These are phyloP conservation scores for Trachelus troglodyta DNA, from an alignment of 2,888 invertebrate species.

Conservation along the genomic window DNA sequence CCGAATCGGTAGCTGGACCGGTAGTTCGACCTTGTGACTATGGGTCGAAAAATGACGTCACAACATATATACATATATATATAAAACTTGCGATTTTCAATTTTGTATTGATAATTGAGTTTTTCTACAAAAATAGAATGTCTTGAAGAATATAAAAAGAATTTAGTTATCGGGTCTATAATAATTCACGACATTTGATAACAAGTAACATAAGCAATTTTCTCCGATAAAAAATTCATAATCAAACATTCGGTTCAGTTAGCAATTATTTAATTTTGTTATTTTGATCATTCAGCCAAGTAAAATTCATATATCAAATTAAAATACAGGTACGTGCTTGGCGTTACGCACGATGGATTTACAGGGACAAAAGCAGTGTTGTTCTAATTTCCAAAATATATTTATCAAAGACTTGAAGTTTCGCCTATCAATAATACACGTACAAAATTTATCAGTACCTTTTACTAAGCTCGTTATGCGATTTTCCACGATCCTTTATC, in stretches of 20 bases:
- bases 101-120: too few species aligned
- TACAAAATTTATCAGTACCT: not conserved
- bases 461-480: not conserved
- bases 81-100: too few species aligned
- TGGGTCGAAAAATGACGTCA: too few species aligned
- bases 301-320: not conserved
- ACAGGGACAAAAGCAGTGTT: not conserved
- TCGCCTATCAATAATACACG: not conserved
- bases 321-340: not conserved
- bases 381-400: not conserved
- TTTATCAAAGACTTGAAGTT: not conserved
- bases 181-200: not conserved
- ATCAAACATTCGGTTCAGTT: not conserved
- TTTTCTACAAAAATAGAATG: not conserved
- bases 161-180: not conserved
- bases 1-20: too few species aligned
- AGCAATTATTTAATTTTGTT: not conserved
- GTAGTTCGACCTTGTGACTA: too few species aligned
- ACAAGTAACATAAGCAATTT: not conserved
- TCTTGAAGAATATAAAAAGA: not conserved
- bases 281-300: not conserved
- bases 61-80: too few species aligned
- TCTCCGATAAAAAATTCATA: not conserved
- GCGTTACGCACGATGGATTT: not conserved
- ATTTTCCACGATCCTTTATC: not conserved